phyloP scores from a whole-genome alignment of 2,888 invertebrate genomes.

The Allolobophora icterica region DNA sequence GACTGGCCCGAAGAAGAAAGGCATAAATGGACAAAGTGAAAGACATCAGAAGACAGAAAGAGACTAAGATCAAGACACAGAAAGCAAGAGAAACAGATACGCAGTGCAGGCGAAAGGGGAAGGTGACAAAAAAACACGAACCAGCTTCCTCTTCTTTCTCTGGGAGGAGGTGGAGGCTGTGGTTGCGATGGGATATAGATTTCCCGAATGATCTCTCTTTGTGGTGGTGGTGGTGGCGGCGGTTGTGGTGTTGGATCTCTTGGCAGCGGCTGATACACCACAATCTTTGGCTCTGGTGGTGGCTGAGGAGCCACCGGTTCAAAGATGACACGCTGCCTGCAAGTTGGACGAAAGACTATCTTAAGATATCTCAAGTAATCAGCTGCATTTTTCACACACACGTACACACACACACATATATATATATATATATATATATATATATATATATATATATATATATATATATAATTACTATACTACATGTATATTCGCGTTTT shows the following conservation, averaged over 20 bases:
- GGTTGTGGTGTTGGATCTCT: neutral
- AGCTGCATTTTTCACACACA: neutral
- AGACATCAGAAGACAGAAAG: neutral
- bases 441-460: too few species aligned
- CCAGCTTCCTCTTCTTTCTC: constrained; percentile 17
- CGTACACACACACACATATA: too few species aligned
- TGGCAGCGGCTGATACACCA: neutral
- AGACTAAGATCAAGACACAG: neutral
- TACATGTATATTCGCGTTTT: too few species aligned
- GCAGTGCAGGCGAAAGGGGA: neutral
- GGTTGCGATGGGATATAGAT: constrained; percentile 8
- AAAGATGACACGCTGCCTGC: neutral
- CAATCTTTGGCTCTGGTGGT: neutral
- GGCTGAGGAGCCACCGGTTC: neutral
- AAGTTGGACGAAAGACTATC: neutral
- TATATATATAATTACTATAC: too few species aligned
- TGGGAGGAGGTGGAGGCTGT: neutral
- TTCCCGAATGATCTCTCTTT: neutral
- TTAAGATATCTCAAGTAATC: neutral
- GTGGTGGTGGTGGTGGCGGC: neutral
- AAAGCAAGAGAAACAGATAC: neutral
- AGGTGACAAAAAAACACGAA: neutral
- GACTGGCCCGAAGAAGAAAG: too few species aligned
- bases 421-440: too few species aligned
- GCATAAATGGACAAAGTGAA: neutral